Percentiles rank a stretch among this genome's conserved stretches.
phyloP scores from a whole-genome alignment of 2,888 invertebrate genomes.

The Agrotis segetum region DNA sequence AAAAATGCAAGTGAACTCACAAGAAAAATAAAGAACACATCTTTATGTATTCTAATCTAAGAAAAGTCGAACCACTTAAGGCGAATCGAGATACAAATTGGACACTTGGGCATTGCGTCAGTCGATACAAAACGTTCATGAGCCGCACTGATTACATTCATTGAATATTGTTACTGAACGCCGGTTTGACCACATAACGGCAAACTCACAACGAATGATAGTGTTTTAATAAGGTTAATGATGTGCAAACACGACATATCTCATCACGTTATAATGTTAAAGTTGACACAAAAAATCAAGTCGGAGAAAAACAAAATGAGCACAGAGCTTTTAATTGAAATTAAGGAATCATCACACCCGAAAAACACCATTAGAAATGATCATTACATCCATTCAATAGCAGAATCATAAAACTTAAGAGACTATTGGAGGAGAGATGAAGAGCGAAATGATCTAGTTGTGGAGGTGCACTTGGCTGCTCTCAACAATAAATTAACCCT shows the following conservation, averaged over 20 bases:
- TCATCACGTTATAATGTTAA: conserved; percentile 63
- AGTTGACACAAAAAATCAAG: conserved; percentile 66
- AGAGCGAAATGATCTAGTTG: conserved; percentile 51
- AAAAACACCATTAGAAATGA: conserved; percentile 42
- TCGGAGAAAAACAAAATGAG: conserved; percentile 59
- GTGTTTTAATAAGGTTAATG: conserved; percentile 84
- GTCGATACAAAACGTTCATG: conserved; percentile 82
- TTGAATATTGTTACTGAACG: conserved; percentile 81
- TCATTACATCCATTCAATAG: conserved; percentile 31
- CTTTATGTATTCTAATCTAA: conserved; percentile 82
- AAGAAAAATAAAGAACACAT: conserved; percentile 59
- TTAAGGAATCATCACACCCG: conserved; percentile 53
- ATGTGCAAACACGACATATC: conserved; percentile 73
- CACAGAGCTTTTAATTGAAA: conserved; percentile 57
- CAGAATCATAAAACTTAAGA: conserved; percentile 14
- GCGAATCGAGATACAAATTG: conserved; percentile 87
- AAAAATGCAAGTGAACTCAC: conserved; percentile 30
- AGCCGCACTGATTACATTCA: conserved; percentile 84
- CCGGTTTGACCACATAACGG: conserved; percentile 81
- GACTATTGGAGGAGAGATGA: conserved; percentile 42
- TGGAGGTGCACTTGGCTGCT: conserved; percentile 24
- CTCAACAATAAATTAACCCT: conserved; percentile 57
- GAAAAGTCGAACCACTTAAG: conserved; percentile 88
- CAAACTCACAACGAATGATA: conserved; percentile 80
- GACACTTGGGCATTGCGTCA: conserved; percentile 88